Base-by-base conservation (phyloP, 1,140 invertebrate genomes). In the Oryzaephilus surinamensis region DNA sequence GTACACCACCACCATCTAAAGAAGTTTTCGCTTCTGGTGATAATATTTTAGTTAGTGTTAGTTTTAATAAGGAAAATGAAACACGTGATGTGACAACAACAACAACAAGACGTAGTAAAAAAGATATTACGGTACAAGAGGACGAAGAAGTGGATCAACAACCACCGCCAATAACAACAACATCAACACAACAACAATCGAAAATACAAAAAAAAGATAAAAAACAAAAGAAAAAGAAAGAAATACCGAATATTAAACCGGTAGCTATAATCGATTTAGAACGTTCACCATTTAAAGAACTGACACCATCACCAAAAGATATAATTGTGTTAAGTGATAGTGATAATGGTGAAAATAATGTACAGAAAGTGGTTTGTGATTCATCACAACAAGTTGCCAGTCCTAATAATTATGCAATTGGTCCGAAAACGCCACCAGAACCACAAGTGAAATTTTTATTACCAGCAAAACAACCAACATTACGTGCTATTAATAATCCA, bases 11-110 rank as follows among this genome's bases (percentile, higher is more conserved):
- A 3, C 82, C 83, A 1, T 82, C 78, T 0, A 93, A 93, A 60
- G 87, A 91, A 64, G 85, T 93, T 0, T 91, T 90, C 55, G 84
- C 87, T 0, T 89, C 86, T 15, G 89, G 88, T 3, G 86, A 91
- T 61, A 91, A 90, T 55, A 92, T 93, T 36, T 68, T 91, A 18
- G 86, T 93, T 0, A 91, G 86, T 60, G 84, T 93, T 4, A 90
- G 85, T 61, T 93, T 92, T 58, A 84, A 83, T 52, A 82, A 84
- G 45, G 78, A 81, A 36, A 73, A 74, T 39, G 69, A 72, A 32
- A 66, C 42, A 15, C 61, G 71, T 43, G 61, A 70, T 40, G 61
- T 70, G 48, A 55, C 67, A n/a, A 24, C 67, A 23, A 20, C 19
- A 20, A 20, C 8, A 20, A 8, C 19, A n/a, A n/a, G n/a, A n/a